Percentiles rank a stretch among this genome's conserved stretches.
Evolutionary conservation across 2,113 vertebrate genomes (phyloP).

Genomic region (Clarias magur): DNA sequence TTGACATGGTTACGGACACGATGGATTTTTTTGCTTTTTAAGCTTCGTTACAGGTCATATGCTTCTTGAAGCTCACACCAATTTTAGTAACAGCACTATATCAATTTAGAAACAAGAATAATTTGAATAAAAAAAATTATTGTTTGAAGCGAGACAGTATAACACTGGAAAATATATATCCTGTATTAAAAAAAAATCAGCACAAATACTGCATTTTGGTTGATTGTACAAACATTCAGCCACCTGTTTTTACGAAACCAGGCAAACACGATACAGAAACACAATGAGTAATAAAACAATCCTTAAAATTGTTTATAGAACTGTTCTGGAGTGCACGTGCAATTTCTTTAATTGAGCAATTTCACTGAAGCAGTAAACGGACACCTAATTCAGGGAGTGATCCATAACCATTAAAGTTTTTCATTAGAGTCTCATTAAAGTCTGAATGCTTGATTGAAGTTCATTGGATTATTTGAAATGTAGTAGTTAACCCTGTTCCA

Average conservation of each 20-base stretch:
- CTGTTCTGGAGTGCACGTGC: not conserved
- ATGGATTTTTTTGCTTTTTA: too few relatives aligned
- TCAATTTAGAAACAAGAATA: too few relatives aligned
- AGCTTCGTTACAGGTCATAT: too few relatives aligned
- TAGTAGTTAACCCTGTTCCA: slow-evolving; percentile 8
- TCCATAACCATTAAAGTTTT: slow-evolving; percentile 7
- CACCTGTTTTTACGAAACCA: not conserved
- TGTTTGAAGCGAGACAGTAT: too few relatives aligned
- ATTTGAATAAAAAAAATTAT: too few relatives aligned
- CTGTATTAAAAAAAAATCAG: too few relatives aligned
- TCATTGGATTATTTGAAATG: slow-evolving; percentile 23
- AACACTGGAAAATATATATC: too few relatives aligned
- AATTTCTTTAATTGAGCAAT: not conserved
- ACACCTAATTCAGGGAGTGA: not conserved
- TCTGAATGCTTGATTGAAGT: not conserved
- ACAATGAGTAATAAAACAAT: not conserved
- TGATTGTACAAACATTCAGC: too few relatives aligned
- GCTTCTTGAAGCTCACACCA: too few relatives aligned
- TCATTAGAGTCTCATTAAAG: slow-evolving; percentile 15
- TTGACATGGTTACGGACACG: too few relatives aligned
- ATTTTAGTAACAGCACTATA: too few relatives aligned
- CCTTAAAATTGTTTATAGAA: not conserved
- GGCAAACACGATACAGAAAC: not conserved
- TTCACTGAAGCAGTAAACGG: not conserved
- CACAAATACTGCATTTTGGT: too few relatives aligned